phyloP scores from a whole-genome alignment of 2,888 invertebrate species.

The Lepidocyrtoides sp. region DNA sequence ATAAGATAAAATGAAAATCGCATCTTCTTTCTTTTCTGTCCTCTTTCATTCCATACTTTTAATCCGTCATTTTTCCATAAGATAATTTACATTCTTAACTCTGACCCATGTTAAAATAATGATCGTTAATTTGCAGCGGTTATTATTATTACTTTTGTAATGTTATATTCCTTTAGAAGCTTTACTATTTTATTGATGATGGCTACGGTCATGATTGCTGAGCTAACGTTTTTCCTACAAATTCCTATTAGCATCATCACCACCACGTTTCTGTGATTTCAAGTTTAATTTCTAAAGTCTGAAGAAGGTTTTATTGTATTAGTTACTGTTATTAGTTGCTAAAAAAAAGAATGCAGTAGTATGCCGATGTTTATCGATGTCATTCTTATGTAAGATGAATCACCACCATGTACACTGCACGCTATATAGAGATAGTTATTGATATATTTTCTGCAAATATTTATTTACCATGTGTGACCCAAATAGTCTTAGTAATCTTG shows the following conservation, averaged over 20 bases:
- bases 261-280: constrained; percentile 71
- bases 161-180: no score
- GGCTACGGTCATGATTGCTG: no score
- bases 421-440: not conserved
- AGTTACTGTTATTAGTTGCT: not conserved
- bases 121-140: no score
- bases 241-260: constrained; percentile 3
- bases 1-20: no score
- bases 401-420: not conserved
- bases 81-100: no score
- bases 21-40: no score
- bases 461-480: constrained; percentile 37
- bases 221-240: no score
- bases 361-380: not conserved
- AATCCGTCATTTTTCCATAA: no score
- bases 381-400: not conserved
- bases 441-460: constrained; percentile 1
- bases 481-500: not conserved
- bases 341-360: not conserved
- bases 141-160: no score
- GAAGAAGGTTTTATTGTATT: constrained; percentile 68
- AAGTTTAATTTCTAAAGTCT: constrained; percentile 71
- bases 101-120: no score
- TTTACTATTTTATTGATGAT: no score
- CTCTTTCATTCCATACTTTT: no score